Base-by-base conservation (phyloP, 2,888 invertebrate species). In the Meandrusa payeni region DNA sequence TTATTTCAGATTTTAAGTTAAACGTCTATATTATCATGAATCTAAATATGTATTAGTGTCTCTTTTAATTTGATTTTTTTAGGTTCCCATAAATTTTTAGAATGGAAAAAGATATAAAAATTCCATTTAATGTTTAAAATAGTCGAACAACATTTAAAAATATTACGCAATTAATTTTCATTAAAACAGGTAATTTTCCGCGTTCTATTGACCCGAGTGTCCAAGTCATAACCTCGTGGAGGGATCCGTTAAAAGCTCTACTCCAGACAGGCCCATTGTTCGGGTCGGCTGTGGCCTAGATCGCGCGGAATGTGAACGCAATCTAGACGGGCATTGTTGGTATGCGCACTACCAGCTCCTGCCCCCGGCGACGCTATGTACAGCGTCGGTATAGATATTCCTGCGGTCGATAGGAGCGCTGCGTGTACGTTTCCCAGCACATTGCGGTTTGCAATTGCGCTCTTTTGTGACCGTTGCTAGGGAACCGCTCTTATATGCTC, bases 301-400 rank as follows among this genome's bases (percentile, higher is more conserved):
- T 85, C 63, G 69, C 55, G 33, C 50, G 75, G 80, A 83, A 82
- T 82, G 79, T 68, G 80, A 76, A 77, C 74, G 78, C 83, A 81
- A 82, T 82, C 77, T 81, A 75, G 73, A 59, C 64, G 53, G 58
- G 68, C 67, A 78, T 81, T 78, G 81, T 79, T 69, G 69, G 68
- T 72, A 74, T 75, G 69, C 70, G 64, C 70, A 61, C 59, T 57
- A 59, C 61, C 56, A 56, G 58, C 51, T 49, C 46, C 24, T 45
- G 43, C 41, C 46, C 41, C 37, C 29, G 41, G 48, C 50, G 42
- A 48, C 36, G 50, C 52, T 51, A 48, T 51, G 46, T 46, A 36
- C 51, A 13, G 11, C 20, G 37, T 24, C 15, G 26, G 19, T 52
- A 52, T 39, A 31, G 36, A 46, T 47, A 45, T 47, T 48, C 45